A percentile compares a stretch with the other conserved stretches of the same genome.
These are phyloP conservation scores for Ophion obscuratus DNA, from an alignment of 2,888 invertebrate species.

Conservation along the genomic window DNA sequence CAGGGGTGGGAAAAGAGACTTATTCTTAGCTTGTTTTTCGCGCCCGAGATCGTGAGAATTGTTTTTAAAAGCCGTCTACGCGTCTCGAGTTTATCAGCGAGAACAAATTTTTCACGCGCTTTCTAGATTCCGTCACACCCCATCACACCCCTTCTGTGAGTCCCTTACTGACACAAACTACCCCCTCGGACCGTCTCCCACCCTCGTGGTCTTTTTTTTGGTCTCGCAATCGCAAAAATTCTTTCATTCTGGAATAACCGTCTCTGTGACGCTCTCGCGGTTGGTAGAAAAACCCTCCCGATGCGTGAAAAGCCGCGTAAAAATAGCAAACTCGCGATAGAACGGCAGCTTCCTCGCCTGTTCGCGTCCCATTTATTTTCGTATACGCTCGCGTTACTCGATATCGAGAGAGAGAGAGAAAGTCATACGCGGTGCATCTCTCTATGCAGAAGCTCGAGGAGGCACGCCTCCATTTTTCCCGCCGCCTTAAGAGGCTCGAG, in stretches of 20 bases:
- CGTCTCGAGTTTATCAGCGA: slow-evolving; percentile 65
- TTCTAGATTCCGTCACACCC: neutral
- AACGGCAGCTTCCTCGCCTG: slow-evolving; percentile 46
- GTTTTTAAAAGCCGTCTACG: slow-evolving; percentile 75
- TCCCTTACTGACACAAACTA: neutral
- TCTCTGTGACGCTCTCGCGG: slow-evolving; percentile 52
- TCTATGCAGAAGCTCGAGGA: neutral
- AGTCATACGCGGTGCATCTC: neutral
- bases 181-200: neutral
- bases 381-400: slow-evolving; percentile 28
- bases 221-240: slow-evolving; percentile 33
- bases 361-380: slow-evolving; percentile 37
- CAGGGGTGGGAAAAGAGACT: slow-evolving; percentile 52
- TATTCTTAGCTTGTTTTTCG: slow-evolving; percentile 77
- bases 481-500: neutral
- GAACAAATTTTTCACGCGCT: slow-evolving; percentile 47
- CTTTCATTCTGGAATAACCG: slow-evolving; percentile 71
- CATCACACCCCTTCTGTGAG: slow-evolving; percentile 35
- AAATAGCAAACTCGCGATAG: slow-evolving; percentile 77
- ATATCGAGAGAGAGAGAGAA: slow-evolving; percentile 16
- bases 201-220: slow-evolving; percentile 29
- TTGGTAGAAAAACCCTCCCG: slow-evolving; percentile 77
- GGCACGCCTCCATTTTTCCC: too few relatives aligned
- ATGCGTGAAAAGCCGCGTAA: slow-evolving; percentile 76
- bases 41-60: slow-evolving; percentile 70